Percentiles rank a stretch among this genome's conserved stretches.
Evolutionary conservation across 2,113 vertebrate genomes (phyloP).

Genomic region (Cephalopterus ornatus): DNA sequence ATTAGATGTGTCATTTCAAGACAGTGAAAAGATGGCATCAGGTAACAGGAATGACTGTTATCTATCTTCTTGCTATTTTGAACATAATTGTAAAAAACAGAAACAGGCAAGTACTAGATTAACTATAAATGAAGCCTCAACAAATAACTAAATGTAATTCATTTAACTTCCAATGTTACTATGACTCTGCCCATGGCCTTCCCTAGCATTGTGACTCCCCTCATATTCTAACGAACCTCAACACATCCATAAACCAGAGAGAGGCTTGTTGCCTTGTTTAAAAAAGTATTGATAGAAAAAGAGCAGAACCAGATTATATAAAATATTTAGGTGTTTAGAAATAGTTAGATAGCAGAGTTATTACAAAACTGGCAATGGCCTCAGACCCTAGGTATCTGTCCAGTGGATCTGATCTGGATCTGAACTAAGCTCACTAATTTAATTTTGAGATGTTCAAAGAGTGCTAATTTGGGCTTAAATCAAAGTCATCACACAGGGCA

Average conservation of each 20-base stretch:
- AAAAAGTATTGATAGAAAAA: background rate
- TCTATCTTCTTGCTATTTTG: background rate
- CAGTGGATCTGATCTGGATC: background rate
- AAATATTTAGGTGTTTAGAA: background rate
- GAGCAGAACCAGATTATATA: background rate
- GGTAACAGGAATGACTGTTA: background rate
- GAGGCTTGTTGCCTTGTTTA: background rate
- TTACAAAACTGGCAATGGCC: background rate
- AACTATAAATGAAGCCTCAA: background rate
- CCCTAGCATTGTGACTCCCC: background rate
- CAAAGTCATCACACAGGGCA: background rate
- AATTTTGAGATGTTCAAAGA: background rate
- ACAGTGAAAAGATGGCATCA: background rate
- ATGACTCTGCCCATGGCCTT: background rate
- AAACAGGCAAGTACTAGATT: background rate
- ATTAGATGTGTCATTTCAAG: conserved; percentile 11
- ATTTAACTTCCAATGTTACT: background rate
- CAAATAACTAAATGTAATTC: background rate
- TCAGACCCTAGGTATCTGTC: background rate
- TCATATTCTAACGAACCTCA: background rate
- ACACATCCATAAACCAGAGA: background rate
- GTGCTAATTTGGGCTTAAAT: background rate
- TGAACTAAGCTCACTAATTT: background rate
- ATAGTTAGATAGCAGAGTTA: background rate
- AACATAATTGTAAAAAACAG: background rate